Evolutionary conservation across 1,140 invertebrate species (phyloP), one percentile per base, ranked within the genome.

Genomic region (Zaprionus camerounensis): DNA sequence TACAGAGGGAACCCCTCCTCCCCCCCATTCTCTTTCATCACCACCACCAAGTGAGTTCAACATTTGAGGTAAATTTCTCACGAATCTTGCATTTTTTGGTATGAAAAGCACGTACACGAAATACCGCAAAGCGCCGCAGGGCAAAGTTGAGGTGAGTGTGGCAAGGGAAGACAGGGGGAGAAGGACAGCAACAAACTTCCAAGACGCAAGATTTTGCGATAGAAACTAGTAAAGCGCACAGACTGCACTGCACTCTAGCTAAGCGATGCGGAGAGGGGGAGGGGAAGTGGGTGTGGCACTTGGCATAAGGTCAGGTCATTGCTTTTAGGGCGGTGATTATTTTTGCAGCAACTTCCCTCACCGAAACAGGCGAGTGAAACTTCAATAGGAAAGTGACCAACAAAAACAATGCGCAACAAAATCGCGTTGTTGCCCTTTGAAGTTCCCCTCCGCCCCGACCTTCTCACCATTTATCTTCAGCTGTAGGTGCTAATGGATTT

Each of bases 241-340:
- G 55, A 62, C 31, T 72, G 70, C 74, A 73, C 55, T 62, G 38
- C 57, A 70, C 24, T 36, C 20, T 11, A 46, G 31, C n/a, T 22
- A n/a, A 15, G 20, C 11, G 22, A 20, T 34, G 31, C 12, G 22
- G 65, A 41, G n/a, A 26, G 41, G 20, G 20, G 28, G 17, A n/a
- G 22, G 67, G 58, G 22, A 9, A 5, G 3, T 11, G 20, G 24
- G 46, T 20, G 22, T 63, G 62, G 44, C 38, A 64, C 76, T 78
- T 57, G 74, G 41, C 46, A 26, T 26, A 20, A 59, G 78, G 76
- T 80, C 78, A 51, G 78, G 76, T 78, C 78, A 78, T 78, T 80
- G 78, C 78, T 78, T 80, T 80, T 80, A 80, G 58, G 67, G 78
- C 51, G 76, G 78, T 80, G 78, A 80, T 80, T 80, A 78, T 80